Conservation (phyloP, 2,113 vertebrate species). For the Rhodinocichla rosea region DNA sequence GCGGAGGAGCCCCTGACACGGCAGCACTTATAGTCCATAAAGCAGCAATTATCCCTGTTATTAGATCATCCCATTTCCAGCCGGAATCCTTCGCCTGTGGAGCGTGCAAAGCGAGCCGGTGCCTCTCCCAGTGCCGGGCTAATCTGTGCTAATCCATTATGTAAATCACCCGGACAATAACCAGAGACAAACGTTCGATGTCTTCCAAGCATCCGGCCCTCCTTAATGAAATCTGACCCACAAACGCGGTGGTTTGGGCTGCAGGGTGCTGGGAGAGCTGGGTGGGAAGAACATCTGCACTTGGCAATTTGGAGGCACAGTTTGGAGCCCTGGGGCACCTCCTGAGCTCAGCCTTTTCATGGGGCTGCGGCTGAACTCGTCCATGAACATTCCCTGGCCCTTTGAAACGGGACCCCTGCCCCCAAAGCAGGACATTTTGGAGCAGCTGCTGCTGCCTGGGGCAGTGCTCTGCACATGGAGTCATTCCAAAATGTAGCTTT, state of each 20-base stretch:
- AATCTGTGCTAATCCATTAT: constrained; percentile 55
- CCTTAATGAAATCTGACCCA: background rate
- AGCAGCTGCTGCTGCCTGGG: background rate
- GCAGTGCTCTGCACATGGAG: background rate
- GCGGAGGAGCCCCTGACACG: constrained; percentile 14
- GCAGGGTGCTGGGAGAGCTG: background rate
- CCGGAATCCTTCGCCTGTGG: constrained; percentile 39
- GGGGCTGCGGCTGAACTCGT: background rate
- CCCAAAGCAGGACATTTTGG: background rate
- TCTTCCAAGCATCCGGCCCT: background rate
- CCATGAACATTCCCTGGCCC: background rate
- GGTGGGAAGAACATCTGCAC: background rate
- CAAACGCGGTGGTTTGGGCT: background rate
- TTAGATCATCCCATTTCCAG: constrained; percentile 61
- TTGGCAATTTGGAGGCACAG: background rate
- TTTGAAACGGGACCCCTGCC: background rate
- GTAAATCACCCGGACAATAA: constrained; percentile 49
- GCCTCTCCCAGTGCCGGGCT: constrained; percentile 1
- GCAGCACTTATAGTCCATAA: constrained; percentile 47
- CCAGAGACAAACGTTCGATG: constrained; percentile 4
- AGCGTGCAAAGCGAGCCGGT: constrained; percentile 19
- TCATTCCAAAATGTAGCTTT: background rate
- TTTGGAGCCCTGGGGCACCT: background rate
- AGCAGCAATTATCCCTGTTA: constrained; percentile 59
- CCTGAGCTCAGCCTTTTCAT: background rate